Percentiles rank a stretch among this genome's conserved stretches.
phyloP scores from a whole-genome alignment of 2,888 invertebrate genomes.

The Sesia bembeciformis region DNA sequence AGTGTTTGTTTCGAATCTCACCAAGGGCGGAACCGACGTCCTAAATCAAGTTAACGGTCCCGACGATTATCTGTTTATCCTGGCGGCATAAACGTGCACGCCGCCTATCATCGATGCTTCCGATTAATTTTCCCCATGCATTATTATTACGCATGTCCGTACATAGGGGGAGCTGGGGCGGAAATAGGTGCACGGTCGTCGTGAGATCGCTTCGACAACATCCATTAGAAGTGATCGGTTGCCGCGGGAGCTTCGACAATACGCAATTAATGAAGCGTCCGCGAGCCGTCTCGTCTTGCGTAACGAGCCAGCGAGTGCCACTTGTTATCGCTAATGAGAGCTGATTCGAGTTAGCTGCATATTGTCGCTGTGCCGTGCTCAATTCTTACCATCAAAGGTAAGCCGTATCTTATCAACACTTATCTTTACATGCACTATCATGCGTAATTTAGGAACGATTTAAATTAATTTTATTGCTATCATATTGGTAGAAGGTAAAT shows the following conservation, averaged over 20 bases:
- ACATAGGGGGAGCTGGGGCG: slow-evolving; percentile 13
- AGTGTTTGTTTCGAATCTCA: slow-evolving; percentile 2
- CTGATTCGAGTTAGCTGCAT: slow-evolving; percentile 30
- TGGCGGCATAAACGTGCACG: slow-evolving; percentile 44
- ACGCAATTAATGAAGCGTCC: slow-evolving; percentile 56
- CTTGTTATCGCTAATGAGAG: slow-evolving; percentile 56
- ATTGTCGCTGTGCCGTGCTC: slow-evolving; percentile 16
- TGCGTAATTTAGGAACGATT: neutral
- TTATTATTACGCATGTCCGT: slow-evolving; percentile 36
- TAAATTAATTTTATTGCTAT: neutral
- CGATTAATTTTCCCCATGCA: slow-evolving; percentile 39
- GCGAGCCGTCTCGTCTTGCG: slow-evolving; percentile 35
- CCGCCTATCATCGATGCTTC: slow-evolving; percentile 46
- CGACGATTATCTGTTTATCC: slow-evolving; percentile 48
- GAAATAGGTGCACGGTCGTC: slow-evolving; percentile 26
- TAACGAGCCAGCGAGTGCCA: slow-evolving; percentile 38
- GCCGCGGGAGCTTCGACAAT: slow-evolving; percentile 41
- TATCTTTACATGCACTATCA: neutral
- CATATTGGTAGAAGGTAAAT: neutral
- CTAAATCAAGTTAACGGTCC: slow-evolving; percentile 49
- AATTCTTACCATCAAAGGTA: slow-evolving; percentile 12
- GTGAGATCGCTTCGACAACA: slow-evolving; percentile 28
- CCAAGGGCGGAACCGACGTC: slow-evolving; percentile 31
- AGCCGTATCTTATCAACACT: neutral
- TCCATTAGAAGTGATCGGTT: slow-evolving; percentile 41